These are phyloP conservation scores for Triops longicaudatus DNA, from an alignment of 1,140 invertebrate species.

Conservation along the genomic window DNA sequence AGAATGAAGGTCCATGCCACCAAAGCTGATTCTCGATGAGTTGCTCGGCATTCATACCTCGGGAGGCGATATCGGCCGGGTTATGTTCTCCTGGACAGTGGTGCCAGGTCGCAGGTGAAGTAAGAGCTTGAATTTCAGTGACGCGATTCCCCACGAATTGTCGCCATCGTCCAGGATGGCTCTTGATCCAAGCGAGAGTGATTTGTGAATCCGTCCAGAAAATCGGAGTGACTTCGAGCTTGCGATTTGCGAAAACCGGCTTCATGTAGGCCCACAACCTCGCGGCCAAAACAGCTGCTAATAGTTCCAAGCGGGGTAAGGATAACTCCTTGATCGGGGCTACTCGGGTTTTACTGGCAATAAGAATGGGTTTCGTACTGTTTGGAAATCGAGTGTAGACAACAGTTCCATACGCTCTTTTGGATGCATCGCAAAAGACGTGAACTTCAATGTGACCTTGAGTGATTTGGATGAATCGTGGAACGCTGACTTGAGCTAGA, in stretches of 20 bases:
- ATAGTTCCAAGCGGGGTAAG: conserved; percentile 29
- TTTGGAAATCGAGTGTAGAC: conserved; percentile 35
- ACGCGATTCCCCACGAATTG: conserved; percentile 40
- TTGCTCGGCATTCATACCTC: conserved; percentile 26
- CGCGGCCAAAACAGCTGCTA: conserved; percentile 26
- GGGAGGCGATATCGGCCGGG: conserved; percentile 34
- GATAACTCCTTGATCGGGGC: conserved; percentile 23
- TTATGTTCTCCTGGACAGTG: conserved; percentile 33
- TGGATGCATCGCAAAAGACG: conserved; percentile 40
- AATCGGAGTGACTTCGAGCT: background rate
- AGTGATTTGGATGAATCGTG: background rate
- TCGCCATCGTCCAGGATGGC: conserved; percentile 34
- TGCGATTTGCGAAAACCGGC: background rate
- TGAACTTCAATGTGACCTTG: conserved; percentile 32
- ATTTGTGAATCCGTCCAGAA: conserved; percentile 39
- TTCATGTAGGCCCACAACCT: conserved; percentile 20
- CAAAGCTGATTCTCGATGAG: conserved; percentile 17
- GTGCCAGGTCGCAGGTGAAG: conserved; percentile 29
- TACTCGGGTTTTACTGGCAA: conserved; percentile 28
- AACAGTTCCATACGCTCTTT: conserved; percentile 38
- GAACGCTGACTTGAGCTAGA: conserved; percentile 16
- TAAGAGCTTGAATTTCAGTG: conserved; percentile 34
- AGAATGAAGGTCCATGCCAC: conserved; percentile 28
- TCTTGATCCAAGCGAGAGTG: conserved; percentile 37
- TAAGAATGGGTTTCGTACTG: conserved; percentile 6